Evolutionary conservation across 1,140 invertebrate genomes (phyloP), one percentile per base, ranked within the genome.

Genomic region (Drosophila quadrilineata): DNA sequence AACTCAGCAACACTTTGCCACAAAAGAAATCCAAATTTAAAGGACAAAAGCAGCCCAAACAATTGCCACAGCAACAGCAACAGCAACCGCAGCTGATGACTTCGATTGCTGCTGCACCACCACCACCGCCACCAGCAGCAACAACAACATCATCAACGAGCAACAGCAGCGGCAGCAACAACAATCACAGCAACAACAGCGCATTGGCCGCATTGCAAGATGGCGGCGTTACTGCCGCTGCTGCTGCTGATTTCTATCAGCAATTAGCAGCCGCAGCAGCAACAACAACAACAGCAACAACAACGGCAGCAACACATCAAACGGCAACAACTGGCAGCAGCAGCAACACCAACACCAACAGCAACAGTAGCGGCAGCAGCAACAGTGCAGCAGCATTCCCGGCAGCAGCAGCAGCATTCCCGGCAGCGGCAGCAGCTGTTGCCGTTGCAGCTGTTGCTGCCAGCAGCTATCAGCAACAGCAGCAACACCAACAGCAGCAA

Each of bases 31-130:
- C 77, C 8, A 88, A 88, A 38, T 66, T 86, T 12, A 88, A 88
- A 49, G 86, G 87, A 57, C 87, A 88, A 19, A 88, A 88, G 59
- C 87, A 88, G 41, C 87, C 87, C 49, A 88, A 88, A 41, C 87
- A 75, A 62, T 68, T 88, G 64, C 87, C 87, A 17, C 60, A 57
- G 16, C 60, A 69, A 22, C 56, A 41, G 38, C 63, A 59, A 17
- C 36, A 57, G 9, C 46, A 26, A 21, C 45, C 28, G 10, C 36
- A 60, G 56, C 75, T 71, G 65, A 88, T 88, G 85, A 87, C 85
- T 54, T 84, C 85, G 35, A 71, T 88, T 70, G 85, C 84, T 36
- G 75, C 73, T 33, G 73, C 52, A 29, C 72, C 75, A 26, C 52
- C 71, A 46, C 46, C 75, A 49, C 38, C 50, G 41, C 48, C 56